Percentiles rank a stretch among this genome's conserved stretches.
Conservation (phyloP, 2,888 invertebrate species). For the Lymantria monacha region DNA sequence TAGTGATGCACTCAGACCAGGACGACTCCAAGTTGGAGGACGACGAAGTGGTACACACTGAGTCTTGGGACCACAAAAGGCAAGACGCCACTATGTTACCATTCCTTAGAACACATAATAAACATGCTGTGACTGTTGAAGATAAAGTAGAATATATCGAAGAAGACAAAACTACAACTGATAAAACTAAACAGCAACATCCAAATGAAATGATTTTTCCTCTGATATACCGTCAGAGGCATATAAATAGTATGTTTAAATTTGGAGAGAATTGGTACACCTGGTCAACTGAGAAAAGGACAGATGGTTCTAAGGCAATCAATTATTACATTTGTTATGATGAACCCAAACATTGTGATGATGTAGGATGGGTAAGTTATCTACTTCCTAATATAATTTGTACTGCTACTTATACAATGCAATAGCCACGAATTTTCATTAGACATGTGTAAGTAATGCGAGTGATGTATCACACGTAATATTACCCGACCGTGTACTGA, state of each 20-base stretch:
- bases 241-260: conserved; percentile 75
- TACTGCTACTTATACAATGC: no score
- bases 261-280: conserved; percentile 76
- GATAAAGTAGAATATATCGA: conserved; percentile 47
- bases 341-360: conserved; percentile 73
- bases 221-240: conserved; percentile 65
- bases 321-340: conserved; percentile 73
- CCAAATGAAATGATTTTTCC: conserved; percentile 73
- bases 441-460: no score
- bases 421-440: no score
- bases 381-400: background rate
- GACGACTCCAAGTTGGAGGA: conserved; percentile 65
- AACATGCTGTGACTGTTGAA: conserved; percentile 23
- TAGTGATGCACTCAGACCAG: conserved; percentile 67
- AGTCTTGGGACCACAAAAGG: conserved; percentile 45
- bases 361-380: conserved; percentile 72
- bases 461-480: no score
- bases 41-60: conserved; percentile 45
- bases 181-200: conserved; percentile 52
- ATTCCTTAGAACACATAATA: conserved; percentile 47
- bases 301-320: conserved; percentile 62
- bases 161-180: conserved; percentile 52
- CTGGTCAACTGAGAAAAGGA: conserved; percentile 67
- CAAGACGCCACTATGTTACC: conserved; percentile 49
- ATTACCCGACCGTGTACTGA: no score